A percentile compares a stretch with the other conserved stretches of the same genome.
Conservation (phyloP, 2,888 invertebrate species). For the Agrenia bidenticulata region DNA sequence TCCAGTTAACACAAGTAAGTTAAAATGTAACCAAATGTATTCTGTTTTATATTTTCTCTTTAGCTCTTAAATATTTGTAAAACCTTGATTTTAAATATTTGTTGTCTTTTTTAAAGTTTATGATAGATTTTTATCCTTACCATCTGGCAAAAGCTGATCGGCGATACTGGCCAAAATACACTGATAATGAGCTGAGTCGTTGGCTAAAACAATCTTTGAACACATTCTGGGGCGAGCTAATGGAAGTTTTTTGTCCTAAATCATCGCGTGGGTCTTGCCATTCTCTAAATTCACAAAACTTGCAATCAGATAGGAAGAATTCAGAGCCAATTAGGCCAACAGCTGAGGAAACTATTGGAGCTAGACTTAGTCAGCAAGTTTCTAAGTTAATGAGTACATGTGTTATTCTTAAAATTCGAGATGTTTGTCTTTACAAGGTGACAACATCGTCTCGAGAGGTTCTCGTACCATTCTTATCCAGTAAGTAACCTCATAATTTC, state of each 20-base stretch:
- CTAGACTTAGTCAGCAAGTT: conserved; percentile 61
- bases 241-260: conserved; percentile 62
- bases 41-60: background rate
- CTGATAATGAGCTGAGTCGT: conserved; percentile 75
- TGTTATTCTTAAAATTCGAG: conserved; percentile 83
- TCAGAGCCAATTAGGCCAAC: background rate
- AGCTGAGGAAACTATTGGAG: conserved; percentile 22
- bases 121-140: conserved; percentile 91
- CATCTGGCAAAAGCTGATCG: conserved; percentile 86
- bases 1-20: conserved; percentile 70
- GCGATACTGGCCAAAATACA: conserved; percentile 82
- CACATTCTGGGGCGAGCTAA: conserved; percentile 74
- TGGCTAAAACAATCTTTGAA: conserved; percentile 85
- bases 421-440: conserved; percentile 84
- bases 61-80: conserved; percentile 25
- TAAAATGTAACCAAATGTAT: conserved; percentile 1
- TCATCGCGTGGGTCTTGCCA: background rate
- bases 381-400: conserved; percentile 90
- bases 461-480: conserved; percentile 78
- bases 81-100: conserved; percentile 37
- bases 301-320: background rate
- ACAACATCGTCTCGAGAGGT: conserved; percentile 69
- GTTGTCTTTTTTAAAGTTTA: conserved; percentile 62
- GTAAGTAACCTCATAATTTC: conserved; percentile 58
- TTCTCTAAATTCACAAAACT: background rate